A percentile compares a stretch with the other conserved stretches of the same genome.
These are phyloP conservation scores for Apantesis nais DNA, from an alignment of 2,888 invertebrate species.

Conservation along the genomic window DNA sequence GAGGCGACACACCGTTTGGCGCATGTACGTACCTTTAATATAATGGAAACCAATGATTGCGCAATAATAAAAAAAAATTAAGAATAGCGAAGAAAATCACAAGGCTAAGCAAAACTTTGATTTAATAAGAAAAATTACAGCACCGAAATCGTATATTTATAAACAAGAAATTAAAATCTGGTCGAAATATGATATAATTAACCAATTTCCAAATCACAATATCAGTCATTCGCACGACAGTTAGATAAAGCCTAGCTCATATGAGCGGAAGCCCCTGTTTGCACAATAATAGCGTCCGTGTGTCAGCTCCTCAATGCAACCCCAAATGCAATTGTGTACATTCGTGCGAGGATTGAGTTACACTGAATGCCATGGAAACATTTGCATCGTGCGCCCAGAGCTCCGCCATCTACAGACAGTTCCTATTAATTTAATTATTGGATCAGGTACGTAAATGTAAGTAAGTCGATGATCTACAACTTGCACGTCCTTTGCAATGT, in stretches of 20 bases:
- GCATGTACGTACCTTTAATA: constrained; percentile 37
- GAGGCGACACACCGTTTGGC: constrained; percentile 67
- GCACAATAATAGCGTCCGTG: constrained; percentile 73
- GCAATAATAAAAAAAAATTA: background rate
- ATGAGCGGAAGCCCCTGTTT: constrained; percentile 71
- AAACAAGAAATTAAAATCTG: background rate
- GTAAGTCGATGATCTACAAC: constrained; percentile 12
- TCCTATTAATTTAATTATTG: constrained; percentile 40
- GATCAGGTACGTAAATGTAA: constrained; percentile 34
- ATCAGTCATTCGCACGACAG: constrained; percentile 50
- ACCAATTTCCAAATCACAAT: constrained; percentile 40
- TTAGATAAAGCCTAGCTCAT: constrained; percentile 63
- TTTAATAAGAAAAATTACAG: background rate
- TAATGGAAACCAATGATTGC: background rate
- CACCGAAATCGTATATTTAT: background rate
- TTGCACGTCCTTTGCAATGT: background rate
- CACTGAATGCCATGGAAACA: constrained; percentile 76
- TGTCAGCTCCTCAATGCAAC: constrained; percentile 72
- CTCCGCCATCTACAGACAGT: constrained; percentile 34
- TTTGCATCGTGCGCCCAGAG: constrained; percentile 64
- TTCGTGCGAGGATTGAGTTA: constrained; percentile 82
- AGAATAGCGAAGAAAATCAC: background rate
- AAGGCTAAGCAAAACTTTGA: background rate
- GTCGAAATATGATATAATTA: constrained; percentile 38
- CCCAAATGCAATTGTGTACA: constrained; percentile 84